Base-by-base conservation (phyloP, 1,140 invertebrate species). In the Daktulosphaira vitifoliae region DNA sequence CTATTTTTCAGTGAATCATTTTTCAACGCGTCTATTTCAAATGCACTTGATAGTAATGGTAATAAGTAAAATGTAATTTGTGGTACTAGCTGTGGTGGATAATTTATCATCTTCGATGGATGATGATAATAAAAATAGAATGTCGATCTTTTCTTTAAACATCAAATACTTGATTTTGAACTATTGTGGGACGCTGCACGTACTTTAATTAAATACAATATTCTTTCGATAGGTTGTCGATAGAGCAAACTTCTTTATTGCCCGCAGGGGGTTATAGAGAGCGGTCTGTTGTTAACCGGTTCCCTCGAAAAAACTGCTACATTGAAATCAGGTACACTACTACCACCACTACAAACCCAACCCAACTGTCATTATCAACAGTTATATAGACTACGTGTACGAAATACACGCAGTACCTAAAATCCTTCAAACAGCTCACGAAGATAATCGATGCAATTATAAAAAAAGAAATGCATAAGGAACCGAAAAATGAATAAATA, bases 101-200 rank as follows among this genome's bases (percentile, higher is more conserved):
- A n/a, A 62, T 62, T 62, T 46, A 46, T 62, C 54, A 59, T 29
- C 53, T 13, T 18, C 38, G 39, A 62, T 62, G 42, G 37, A 11
- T n/a, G 50, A 33, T 52, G 26, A 22, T 53, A 53, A 53, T 53
- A 37, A 29, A 37, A 20, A 33, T 33, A 33, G 29, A 9, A 52
- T 26, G 51, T 18, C 39, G 42, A 62, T 62, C 54, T 62, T 20
- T 29, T 38, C 39, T 62, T 29, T 29, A 5, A n/a, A 46, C 54
- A 39, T 62, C 54, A 29, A 62, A 62, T 37, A 18, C 16, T 37
- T 37, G 29, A 38, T 38, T 37, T 20, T 15, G 20, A 3, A 23
- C 26, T 8, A 46, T 59, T 46, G 25, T 62, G 2, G 18, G 39
- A 18, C 39, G 23, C 16, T n/a, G 11, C 54, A 20, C 42, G 38